These are phyloP conservation scores for Cygnus olor DNA, from an alignment of 2,797 vertebrate species.

Conservation along the genomic window DNA sequence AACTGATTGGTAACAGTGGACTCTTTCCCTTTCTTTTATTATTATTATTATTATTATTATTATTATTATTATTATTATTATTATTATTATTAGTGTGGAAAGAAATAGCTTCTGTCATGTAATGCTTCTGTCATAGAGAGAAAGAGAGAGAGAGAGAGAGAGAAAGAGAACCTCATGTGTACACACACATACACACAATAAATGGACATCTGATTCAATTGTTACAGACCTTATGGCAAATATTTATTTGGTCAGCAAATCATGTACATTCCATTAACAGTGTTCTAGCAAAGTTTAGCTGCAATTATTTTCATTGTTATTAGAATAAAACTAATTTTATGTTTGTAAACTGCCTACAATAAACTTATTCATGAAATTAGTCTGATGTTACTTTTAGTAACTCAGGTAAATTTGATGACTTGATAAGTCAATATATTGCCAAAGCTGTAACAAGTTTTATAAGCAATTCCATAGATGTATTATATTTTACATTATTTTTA, in stretches of 20 bases:
- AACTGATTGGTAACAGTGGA: not conserved
- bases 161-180: not conserved
- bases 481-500: not conserved
- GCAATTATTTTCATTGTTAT: not conserved
- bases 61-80: no score
- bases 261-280: not conserved
- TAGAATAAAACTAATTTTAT: not conserved
- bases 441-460: not conserved
- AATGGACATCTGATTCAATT: not conserved
- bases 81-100: not conserved
- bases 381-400: not conserved
- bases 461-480: not conserved
- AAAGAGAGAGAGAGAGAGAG: not conserved
- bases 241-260: not conserved
- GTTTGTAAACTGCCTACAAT: slow-evolving; percentile 15
- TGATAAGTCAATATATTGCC: not conserved
- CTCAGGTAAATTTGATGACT: not conserved
- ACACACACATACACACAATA: not conserved
- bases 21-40: not conserved
- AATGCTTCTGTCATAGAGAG: no score
- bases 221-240: not conserved
- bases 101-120: not conserved
- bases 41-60: not conserved
- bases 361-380: not conserved
- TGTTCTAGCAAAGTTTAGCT: not conserved